Evolutionary conservation across 1,140 invertebrate genomes (phyloP).

Genomic region (Physella acuta): DNA sequence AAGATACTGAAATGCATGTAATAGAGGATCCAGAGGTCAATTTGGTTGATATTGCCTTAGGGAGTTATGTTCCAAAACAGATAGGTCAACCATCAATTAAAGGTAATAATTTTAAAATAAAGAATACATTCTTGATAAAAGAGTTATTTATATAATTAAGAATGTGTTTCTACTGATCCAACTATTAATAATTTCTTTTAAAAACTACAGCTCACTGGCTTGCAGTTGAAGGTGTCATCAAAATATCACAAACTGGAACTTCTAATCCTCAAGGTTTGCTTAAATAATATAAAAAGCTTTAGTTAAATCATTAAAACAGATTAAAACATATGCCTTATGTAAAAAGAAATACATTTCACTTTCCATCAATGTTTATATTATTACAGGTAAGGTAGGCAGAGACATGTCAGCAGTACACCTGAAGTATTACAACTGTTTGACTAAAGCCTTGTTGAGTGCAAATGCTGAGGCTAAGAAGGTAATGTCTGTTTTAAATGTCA

Average conservation of each 20-base stretch:
- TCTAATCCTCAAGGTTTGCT: no score
- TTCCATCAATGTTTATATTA: no score
- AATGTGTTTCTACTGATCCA: not conserved
- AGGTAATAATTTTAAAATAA: slow-evolving; percentile 19
- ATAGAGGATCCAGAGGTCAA: slow-evolving; percentile 22
- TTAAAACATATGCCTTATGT: no score
- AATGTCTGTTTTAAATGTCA: no score
- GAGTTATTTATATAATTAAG: no score
- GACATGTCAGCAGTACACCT: slow-evolving; percentile 22
- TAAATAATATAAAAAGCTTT: no score
- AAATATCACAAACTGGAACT: slow-evolving; percentile 6
- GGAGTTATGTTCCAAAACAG: slow-evolving; percentile 19
- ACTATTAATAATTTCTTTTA: not conserved
- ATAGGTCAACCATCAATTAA: slow-evolving; percentile 24
- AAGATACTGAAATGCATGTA: slow-evolving; percentile 17
- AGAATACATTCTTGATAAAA: not conserved
- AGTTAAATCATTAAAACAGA: no score
- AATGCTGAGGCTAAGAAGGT: slow-evolving; percentile 16
- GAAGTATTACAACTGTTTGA: slow-evolving; percentile 24
- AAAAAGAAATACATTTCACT: no score
- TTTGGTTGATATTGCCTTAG: slow-evolving; percentile 16
- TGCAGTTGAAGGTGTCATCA: slow-evolving; percentile 22
- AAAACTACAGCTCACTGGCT: slow-evolving; percentile 21
- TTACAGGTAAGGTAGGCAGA: slow-evolving; percentile 10
- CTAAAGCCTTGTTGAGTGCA: slow-evolving; percentile 20